Evolutionary conservation across 2,888 invertebrate genomes (phyloP), one percentile per base, ranked within the genome.

Genomic region (Latrodectus elegans): DNA sequence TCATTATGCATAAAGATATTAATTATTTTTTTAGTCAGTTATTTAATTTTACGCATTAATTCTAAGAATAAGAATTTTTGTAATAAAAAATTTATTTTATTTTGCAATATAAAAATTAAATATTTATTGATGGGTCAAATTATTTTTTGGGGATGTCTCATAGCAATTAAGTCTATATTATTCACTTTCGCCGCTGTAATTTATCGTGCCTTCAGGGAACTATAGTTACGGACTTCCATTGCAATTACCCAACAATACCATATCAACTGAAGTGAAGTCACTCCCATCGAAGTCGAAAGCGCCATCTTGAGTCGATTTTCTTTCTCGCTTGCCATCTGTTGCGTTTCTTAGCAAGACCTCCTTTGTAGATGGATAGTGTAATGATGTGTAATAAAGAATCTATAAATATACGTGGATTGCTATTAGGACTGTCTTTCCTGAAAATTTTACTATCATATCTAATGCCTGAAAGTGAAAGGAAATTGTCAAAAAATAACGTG

Each of bases 301-400:
- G 38, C 73, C 64, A 15, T 26, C 53, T 53, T 70, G 15, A 70
- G 60, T 38, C 15, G 74, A 53, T 68, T 70, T 64, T 38, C 38
- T n/a, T 60, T 17, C n/a, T 52, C 79, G 79, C 79, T 68, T 85
- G 79, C 85, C 84, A 79, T 79, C 79, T 85, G 84, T 73, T 78
- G 73, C 53, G 15, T 2, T 38, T 6, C 38, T 38, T 38, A 38
- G 38, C 38, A 38, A 38, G 38, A 38, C 38, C 38, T 38, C 38
- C 38, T 38, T 38, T 38, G 38, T 38, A 38, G 38, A 38, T 38
- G 38, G 38, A 38, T 38, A 38, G 38, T 38, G 38, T 38, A 38
- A 38, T 38, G 38, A 38, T 38, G 38, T 38, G 38, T 38, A 38
- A 38, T 38, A 38, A 6, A 38, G 38, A 38, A 38, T 38, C 38